phyloP scores from a whole-genome alignment of 2,113 vertebrate genomes.

The Argyrosomus japonicus region DNA sequence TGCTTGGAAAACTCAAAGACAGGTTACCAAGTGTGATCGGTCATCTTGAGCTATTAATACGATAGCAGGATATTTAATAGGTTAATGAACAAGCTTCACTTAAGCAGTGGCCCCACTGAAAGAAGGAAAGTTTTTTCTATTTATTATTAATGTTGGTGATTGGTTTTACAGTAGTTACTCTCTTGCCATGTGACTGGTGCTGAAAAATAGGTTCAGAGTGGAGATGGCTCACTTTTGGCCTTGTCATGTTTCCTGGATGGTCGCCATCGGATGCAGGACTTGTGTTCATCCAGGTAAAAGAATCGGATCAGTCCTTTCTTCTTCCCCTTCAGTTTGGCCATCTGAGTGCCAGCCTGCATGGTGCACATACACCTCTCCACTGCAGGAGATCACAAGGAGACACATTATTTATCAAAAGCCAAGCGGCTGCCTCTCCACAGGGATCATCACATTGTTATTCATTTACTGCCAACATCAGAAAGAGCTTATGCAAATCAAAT shows the following conservation, averaged over 20 bases:
- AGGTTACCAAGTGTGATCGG: neutral
- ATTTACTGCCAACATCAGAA: neutral
- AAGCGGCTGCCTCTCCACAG: neutral
- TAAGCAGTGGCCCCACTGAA: neutral
- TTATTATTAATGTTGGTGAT: neutral
- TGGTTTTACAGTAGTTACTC: neutral
- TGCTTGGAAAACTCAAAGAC: neutral
- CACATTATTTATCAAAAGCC: neutral
- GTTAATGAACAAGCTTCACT: neutral
- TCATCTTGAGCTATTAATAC: neutral
- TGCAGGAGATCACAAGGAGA: slow-evolving; percentile 39
- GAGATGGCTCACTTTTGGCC: slow-evolving; percentile 92
- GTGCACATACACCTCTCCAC: slow-evolving; percentile 86
- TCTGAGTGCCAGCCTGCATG: slow-evolving; percentile 94
- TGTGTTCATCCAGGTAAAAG: slow-evolving; percentile 95
- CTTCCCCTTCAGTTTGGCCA: slow-evolving; percentile 94
- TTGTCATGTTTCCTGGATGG: slow-evolving; percentile 96
- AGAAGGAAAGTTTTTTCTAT: neutral
- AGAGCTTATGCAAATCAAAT: neutral
- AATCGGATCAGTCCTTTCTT: slow-evolving; percentile 92
- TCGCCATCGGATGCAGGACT: slow-evolving; percentile 94
- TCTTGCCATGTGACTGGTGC: neutral
- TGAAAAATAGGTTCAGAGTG: neutral
- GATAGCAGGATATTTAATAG: neutral
- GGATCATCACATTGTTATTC: neutral